Percentiles rank a stretch among this genome's conserved stretches.
Evolutionary conservation across 2,888 invertebrate species (phyloP).

Genomic region (Ryuthela nishihirai): DNA sequence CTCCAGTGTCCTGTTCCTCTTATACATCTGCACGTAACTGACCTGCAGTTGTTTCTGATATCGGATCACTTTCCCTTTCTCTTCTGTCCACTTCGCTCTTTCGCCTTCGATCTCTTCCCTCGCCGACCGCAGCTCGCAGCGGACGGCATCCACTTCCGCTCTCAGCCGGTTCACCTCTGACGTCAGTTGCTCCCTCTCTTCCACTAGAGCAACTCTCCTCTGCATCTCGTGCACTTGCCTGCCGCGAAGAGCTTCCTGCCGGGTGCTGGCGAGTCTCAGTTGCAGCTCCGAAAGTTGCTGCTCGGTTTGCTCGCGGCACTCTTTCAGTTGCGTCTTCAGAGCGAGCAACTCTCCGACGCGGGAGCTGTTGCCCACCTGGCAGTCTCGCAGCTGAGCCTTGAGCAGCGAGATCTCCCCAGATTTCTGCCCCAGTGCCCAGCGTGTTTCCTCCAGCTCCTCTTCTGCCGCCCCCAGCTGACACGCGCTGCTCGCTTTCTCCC

Average conservation of each 20-base stretch:
- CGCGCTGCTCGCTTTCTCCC: constrained; percentile 58
- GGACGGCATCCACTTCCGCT: constrained; percentile 5
- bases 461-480: no score
- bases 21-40: constrained; percentile 82
- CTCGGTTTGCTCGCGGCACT: no score
- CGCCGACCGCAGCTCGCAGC: constrained; percentile 52
- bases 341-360: no score
- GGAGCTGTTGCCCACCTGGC: constrained; percentile 67
- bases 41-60: constrained; percentile 82
- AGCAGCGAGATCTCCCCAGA: constrained; percentile 72
- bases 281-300: no score
- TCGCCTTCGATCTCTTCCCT: constrained; percentile 69
- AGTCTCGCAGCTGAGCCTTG: constrained; percentile 74
- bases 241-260: no score
- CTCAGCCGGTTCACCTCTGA: constrained; percentile 3
- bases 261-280: no score
- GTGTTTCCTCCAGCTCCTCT: constrained; percentile 70
- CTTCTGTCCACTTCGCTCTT: constrained; percentile 73
- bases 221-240: no score
- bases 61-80: constrained; percentile 76
- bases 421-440: constrained; percentile 73
- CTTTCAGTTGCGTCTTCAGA: no score
- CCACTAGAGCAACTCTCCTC: no score
- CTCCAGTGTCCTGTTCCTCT: constrained; percentile 69
- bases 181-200: no score